Conservation (phyloP, 2,888 invertebrate genomes). For the Morpho helenor region DNA sequence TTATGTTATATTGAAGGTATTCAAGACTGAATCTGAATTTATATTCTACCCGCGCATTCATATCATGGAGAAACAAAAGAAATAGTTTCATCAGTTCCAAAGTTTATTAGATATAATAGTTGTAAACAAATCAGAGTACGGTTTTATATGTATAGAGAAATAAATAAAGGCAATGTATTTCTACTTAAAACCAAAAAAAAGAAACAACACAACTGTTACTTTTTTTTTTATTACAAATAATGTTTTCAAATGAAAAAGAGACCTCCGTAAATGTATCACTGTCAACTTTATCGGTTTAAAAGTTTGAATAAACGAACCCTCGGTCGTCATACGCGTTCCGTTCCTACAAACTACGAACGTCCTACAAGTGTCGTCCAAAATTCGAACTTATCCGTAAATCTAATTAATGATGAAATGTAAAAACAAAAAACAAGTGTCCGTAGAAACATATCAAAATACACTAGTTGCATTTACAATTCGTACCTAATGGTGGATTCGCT, state of each 20-base stretch:
- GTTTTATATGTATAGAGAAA: slow-evolving; percentile 24
- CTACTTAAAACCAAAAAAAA: slow-evolving; percentile 23
- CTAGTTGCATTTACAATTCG: slow-evolving; percentile 28
- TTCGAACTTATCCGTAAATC: slow-evolving; percentile 26
- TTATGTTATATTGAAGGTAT: too few species aligned
- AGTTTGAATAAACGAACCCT: slow-evolving; percentile 26
- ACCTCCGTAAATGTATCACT: slow-evolving; percentile 22
- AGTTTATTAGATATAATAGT: slow-evolving; percentile 27
- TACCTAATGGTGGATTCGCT: slow-evolving; percentile 24
- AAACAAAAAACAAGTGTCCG: slow-evolving; percentile 28
- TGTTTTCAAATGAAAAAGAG: slow-evolving; percentile 18
- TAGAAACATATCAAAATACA: slow-evolving; percentile 30
- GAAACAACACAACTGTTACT: slow-evolving; percentile 21
- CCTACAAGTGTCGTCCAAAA: slow-evolving; percentile 30
- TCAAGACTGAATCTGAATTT: slow-evolving; percentile 3
- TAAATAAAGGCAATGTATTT: slow-evolving; percentile 27
- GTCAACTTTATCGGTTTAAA: slow-evolving; percentile 27
- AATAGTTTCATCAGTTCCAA: slow-evolving; percentile 25
- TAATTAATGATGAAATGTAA: slow-evolving; percentile 25
- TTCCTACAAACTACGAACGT: slow-evolving; percentile 30
- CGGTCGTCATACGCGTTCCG: slow-evolving; percentile 25
- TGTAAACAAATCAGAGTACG: slow-evolving; percentile 27
- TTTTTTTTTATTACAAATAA: slow-evolving; percentile 21
- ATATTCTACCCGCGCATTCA: slow-evolving; percentile 17
- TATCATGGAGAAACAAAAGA: slow-evolving; percentile 19